Evolutionary conservation across 2,888 invertebrate genomes (phyloP), one percentile per base, ranked within the genome.

Genomic region (Cataglyphis rosenhaueri): DNA sequence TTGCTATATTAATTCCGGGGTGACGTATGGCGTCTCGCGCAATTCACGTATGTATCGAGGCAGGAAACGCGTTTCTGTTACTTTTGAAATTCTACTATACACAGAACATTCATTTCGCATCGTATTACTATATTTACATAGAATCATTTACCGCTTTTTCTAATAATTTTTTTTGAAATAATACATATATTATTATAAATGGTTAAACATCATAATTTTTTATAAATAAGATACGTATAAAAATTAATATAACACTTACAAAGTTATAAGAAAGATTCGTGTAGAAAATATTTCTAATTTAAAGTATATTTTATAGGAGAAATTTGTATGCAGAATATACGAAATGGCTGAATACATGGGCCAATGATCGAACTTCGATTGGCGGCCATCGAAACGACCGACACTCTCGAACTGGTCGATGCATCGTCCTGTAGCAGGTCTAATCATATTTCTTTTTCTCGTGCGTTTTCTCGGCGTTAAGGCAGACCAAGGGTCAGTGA

Each of bases 341-440:
- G 55, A 59, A 35, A 52, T 81, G 73, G 74, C 75, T 15, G 57
- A 62, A 25, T 44, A 25, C 52, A 62, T 71, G 10, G 38, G 52
- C 38, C 62, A 44, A 25, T 82, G 87, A 89, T 89, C 81, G 91
- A 91, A 91, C 86, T 89, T 90, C 90, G 88, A 92, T 91, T 91
- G 92, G 78, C 78, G 78, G 94, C 93, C 94, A 93, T 94, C 92
- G 92, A 89, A 90, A 84, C 92, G 93, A 93, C 81, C 76, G 83
- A 78, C 87, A 84, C 84, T 86, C 84, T 84, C 85, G 86, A 90
- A 89, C 85, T 84, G 90, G 87, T 88, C 88, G 91, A 91, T 90
- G 91, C 90, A 92, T 91, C 92, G 90, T 85, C 84, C 86, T 89
- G 88, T 75, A 87, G 89, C 89, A 88, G 89, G 87, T 87, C 91